Base-by-base conservation (phyloP, 2,888 invertebrate genomes). In the Sturmia bella region DNA sequence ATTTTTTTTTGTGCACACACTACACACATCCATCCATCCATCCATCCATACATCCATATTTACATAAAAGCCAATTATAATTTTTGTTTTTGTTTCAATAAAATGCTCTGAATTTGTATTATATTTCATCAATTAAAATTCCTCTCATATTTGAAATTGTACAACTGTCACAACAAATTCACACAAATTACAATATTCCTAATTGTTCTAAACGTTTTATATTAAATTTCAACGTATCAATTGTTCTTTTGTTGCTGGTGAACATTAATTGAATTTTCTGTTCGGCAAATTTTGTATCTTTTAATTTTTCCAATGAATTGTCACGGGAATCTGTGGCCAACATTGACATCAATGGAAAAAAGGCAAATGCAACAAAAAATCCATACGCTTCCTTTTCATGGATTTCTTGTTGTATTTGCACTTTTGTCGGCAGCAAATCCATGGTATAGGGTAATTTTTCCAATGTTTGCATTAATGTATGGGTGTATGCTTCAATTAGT, bases 291-390 rank as follows among this genome's bases (percentile, higher is more conserved):
- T 87, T 85, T 63, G 87, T 84, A 74, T 89, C 87, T 45, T 87
- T 88, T 17, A 90, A 87, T 61, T 88, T 89, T 66, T 90, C 88
- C 24, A 90, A 83, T 1, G 88, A 87, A 59, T 90, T 90, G 57
- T 90, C 90, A 75, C 87, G 86, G 4, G 90, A 89, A 68, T 89
- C 89, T 13, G 86, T 83, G n/a, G 85, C 86, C 52, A 86, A 86
- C 89, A 90, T 90, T 52, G 89, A 88, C 87, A 90, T 90, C 63
- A 90, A 77, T 1, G 89, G 89, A 52, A 90, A 89, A 74, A 89
- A 89, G 2, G 87, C 90, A 15, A 89, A 90, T 13, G 89, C 87
- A n/a, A 89, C 89, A 84, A 90, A 90, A 43, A 90, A 90, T 0
- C 90, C 90, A 70, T 89, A 90, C 1, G 86, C 87, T 78, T 90